These are phyloP conservation scores for Sinella curviseta DNA, from an alignment of 1,140 invertebrate species.

Conservation along the genomic window DNA sequence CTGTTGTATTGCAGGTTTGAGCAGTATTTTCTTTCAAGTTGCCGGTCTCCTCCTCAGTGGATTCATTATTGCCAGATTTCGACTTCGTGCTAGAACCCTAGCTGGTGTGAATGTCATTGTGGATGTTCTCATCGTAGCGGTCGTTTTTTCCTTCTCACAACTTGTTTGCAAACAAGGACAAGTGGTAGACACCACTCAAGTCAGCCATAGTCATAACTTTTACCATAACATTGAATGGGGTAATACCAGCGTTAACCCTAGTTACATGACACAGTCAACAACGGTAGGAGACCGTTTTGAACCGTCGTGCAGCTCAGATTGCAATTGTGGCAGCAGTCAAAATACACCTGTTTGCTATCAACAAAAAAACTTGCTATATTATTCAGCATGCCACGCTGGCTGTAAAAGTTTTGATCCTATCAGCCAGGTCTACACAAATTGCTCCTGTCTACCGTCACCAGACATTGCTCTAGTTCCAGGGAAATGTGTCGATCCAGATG, in stretches of 20 bases:
- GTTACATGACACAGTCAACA: too few relatives aligned
- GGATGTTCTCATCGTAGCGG: slow-evolving; percentile 64
- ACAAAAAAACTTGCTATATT: slow-evolving; percentile 36
- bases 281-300: neutral
- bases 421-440: neutral
- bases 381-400: slow-evolving; percentile 46
- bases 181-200: neutral
- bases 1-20: too few relatives aligned
- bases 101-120: slow-evolving; percentile 72
- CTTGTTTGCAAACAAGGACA: slow-evolving; percentile 51
- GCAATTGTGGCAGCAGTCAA: slow-evolving; percentile 37
- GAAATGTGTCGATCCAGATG: slow-evolving; percentile 41
- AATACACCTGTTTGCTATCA: slow-evolving; percentile 43
- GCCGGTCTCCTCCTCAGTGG: slow-evolving; percentile 70
- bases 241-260: too few relatives aligned
- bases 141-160: slow-evolving; percentile 67
- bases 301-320: slow-evolving; percentile 42
- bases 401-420: slow-evolving; percentile 25
- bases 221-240: neutral
- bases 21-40: slow-evolving; percentile 67
- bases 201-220: neutral
- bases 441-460: neutral
- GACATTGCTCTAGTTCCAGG: neutral
- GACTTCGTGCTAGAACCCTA: slow-evolving; percentile 66
- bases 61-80: slow-evolving; percentile 66